These are phyloP conservation scores for Plebejus argus DNA, from an alignment of 2,888 invertebrate genomes.

Conservation along the genomic window DNA sequence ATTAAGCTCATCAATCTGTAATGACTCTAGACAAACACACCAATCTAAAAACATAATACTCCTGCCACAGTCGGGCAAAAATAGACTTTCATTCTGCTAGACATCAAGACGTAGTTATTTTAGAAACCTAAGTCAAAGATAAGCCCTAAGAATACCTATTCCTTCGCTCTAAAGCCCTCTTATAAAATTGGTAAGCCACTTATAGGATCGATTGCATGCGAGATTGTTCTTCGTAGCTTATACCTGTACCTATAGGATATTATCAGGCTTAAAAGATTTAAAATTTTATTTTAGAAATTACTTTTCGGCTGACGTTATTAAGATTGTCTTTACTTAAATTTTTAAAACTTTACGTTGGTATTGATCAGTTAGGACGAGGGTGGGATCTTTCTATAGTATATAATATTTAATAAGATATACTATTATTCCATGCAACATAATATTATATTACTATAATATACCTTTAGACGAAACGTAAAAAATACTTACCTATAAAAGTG, in stretches of 20 bases:
- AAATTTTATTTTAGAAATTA: slow-evolving; percentile 11
- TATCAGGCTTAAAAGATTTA: background rate
- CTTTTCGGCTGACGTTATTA: background rate
- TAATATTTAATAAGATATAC: no score
- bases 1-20: background rate
- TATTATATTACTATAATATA: no score
- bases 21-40: background rate
- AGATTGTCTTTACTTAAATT: background rate
- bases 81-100: background rate
- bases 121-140: slow-evolving; percentile 43
- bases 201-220: slow-evolving; percentile 62
- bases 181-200: slow-evolving; percentile 70
- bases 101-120: background rate
- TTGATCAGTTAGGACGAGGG: no score
- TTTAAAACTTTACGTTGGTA: background rate
- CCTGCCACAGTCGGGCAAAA: background rate
- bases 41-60: background rate
- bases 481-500: background rate
- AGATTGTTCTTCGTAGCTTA: slow-evolving; percentile 44
- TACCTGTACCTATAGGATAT: slow-evolving; percentile 28
- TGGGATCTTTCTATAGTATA: no score
- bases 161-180: slow-evolving; percentile 54
- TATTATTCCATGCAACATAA: no score
- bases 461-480: no score
- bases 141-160: slow-evolving; percentile 48